phyloP scores from a whole-genome alignment of 2,888 invertebrate genomes.

The Calliphora vomitoria region DNA sequence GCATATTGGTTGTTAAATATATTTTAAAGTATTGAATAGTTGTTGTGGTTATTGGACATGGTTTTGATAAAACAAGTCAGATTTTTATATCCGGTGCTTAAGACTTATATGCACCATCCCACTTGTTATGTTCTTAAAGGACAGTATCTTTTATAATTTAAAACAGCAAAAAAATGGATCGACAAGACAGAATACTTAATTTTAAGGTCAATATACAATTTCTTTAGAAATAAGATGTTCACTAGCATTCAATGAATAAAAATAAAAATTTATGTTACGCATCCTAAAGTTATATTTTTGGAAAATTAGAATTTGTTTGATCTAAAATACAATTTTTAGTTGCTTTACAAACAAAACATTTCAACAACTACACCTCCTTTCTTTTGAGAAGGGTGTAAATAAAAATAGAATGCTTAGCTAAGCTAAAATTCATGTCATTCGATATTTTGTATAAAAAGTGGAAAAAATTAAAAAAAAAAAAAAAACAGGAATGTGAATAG shows the following conservation, averaged over 20 bases:
- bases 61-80: conserved; percentile 57
- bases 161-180: not conserved
- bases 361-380: not conserved
- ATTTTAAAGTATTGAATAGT: conserved; percentile 68
- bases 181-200: no score
- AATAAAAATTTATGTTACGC: no score
- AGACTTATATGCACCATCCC: not conserved
- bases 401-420: conserved; percentile 72
- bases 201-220: not conserved
- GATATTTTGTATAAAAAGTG: conserved; percentile 59
- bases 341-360: no score
- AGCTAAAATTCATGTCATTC: conserved; percentile 74
- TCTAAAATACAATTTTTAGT: no score
- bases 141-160: no score
- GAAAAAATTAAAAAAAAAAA: conserved; percentile 53
- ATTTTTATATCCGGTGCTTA: not conserved
- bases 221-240: no score
- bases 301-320: no score
- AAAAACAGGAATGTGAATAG: conserved; percentile 62
- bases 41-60: conserved; percentile 73
- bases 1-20: conserved; percentile 57
- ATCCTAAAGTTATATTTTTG: no score
- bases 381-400: not conserved
- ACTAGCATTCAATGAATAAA: no score
- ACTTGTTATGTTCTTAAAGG: no score